Percentiles rank a stretch among this genome's conserved stretches.
Evolutionary conservation across 2,797 vertebrate species (phyloP).

Genomic region (Rhinophrynus dorsalis): DNA sequence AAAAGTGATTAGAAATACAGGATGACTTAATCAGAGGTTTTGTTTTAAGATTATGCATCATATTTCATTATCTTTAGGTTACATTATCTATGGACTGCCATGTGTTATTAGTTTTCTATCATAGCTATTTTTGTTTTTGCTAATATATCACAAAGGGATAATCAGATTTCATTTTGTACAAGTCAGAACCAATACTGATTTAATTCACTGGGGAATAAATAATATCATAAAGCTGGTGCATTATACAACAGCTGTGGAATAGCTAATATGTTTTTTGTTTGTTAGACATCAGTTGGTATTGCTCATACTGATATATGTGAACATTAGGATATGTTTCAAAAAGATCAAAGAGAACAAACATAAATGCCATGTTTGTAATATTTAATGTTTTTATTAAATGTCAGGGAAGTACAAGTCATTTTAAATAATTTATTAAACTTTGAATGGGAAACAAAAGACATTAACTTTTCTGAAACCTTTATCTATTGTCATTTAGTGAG

Average conservation of each 20-base stretch:
- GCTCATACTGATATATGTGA: not conserved
- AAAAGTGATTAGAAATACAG: slow-evolving; percentile 45
- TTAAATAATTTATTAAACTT: too few relatives aligned
- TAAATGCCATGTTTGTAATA: not conserved
- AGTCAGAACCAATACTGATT: slow-evolving; percentile 46
- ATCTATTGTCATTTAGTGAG: too few relatives aligned
- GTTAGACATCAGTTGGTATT: not conserved
- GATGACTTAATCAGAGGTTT: slow-evolving; percentile 41
- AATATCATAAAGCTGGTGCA: slow-evolving; percentile 25
- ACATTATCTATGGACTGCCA: slow-evolving; percentile 60
- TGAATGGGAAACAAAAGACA: too few relatives aligned
- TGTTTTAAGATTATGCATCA: slow-evolving; percentile 50
- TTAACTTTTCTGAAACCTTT: too few relatives aligned
- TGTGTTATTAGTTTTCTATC: slow-evolving; percentile 54
- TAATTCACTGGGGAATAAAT: slow-evolving; percentile 37
- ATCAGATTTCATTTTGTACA: slow-evolving; percentile 54
- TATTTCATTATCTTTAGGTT: slow-evolving; percentile 54
- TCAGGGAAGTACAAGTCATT: too few relatives aligned
- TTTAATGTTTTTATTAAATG: not conserved
- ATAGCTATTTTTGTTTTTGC: slow-evolving; percentile 56
- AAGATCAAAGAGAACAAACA: too few relatives aligned
- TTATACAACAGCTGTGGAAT: slow-evolving; percentile 30
- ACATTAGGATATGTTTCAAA: not conserved
- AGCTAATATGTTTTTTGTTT: slow-evolving; percentile 24
- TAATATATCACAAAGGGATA: slow-evolving; percentile 50